Evolutionary conservation across 2,113 vertebrate genomes (phyloP).

Genomic region (Mohoua ochrocephala): DNA sequence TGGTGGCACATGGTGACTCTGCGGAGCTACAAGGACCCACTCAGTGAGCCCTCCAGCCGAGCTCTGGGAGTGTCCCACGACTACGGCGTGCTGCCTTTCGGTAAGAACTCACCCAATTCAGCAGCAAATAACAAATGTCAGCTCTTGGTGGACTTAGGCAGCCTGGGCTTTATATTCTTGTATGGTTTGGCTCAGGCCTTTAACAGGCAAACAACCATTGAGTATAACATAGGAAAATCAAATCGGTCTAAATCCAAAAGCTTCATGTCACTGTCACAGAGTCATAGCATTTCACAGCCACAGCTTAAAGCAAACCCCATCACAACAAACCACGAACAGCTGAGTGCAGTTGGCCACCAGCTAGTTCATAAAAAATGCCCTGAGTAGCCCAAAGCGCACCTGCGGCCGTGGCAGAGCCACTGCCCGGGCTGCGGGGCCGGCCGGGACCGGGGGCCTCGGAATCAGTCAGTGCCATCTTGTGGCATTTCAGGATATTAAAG

Average conservation of each 20-base stretch:
- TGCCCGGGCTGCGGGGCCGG: neutral
- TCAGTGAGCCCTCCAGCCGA: neutral
- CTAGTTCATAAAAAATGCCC: too few species aligned
- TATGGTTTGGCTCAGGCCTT: neutral
- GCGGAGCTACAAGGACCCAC: accelerated
- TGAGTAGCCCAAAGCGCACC: neutral
- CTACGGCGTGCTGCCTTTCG: neutral
- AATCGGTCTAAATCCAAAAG: neutral
- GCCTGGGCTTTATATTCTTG: neutral
- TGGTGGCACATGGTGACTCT: accelerated
- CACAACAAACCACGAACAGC: neutral
- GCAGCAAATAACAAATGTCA: neutral
- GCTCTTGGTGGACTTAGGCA: neutral
- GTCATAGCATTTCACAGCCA: neutral
- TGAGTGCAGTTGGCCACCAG: neutral
- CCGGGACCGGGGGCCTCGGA: neutral
- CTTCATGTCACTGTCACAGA: neutral
- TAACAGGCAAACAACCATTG: neutral
- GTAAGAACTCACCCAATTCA: neutral
- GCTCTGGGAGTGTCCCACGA: accelerated
- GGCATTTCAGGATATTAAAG: neutral
- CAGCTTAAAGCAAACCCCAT: neutral
- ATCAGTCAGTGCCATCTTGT: constrained; percentile 35
- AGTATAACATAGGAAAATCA: neutral
- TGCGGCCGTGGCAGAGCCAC: neutral